These are phyloP conservation scores for Gambusia affinis DNA, from an alignment of 2,113 vertebrate genomes.

Conservation along the genomic window DNA sequence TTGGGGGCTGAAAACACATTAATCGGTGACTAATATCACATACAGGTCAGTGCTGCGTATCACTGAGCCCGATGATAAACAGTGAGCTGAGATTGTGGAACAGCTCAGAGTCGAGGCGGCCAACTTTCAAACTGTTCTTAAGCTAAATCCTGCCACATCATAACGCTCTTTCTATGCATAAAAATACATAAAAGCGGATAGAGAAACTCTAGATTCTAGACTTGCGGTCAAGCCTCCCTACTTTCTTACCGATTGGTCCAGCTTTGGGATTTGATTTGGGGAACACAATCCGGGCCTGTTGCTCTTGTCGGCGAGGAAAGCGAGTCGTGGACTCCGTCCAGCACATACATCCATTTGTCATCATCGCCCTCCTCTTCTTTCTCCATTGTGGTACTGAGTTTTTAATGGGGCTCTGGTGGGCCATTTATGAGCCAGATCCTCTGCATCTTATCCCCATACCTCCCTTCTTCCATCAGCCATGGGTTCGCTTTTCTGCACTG, in stretches of 20 bases:
- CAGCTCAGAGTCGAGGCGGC: not conserved
- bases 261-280: slow-evolving; percentile 50
- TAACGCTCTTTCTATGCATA: slow-evolving; percentile 14
- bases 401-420: slow-evolving; percentile 52
- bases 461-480: not conserved
- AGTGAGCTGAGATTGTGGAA: not conserved
- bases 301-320: slow-evolving; percentile 48
- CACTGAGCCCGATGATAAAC: slow-evolving; percentile 1
- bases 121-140: slow-evolving; percentile 8
- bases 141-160: not conserved
- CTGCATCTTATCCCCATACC: slow-evolving; percentile 41
- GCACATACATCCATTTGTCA: slow-evolving; percentile 74
- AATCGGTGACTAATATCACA: too few relatives aligned
- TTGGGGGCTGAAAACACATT: too few relatives aligned
- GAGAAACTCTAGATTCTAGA: slow-evolving; percentile 48
- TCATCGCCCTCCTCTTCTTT: slow-evolving; percentile 65
- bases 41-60: not conserved
- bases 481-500: not conserved
- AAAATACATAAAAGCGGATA: slow-evolving; percentile 40
- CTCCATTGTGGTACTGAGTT: slow-evolving; percentile 60
- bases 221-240: slow-evolving; percentile 54
- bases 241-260: slow-evolving; percentile 46
- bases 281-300: slow-evolving; percentile 61
- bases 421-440: slow-evolving; percentile 23
- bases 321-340: slow-evolving; percentile 68